Percentiles rank a stretch among this genome's conserved stretches.
Conservation (phyloP, 2,888 invertebrate species). For the Stenotaenia linearis region DNA sequence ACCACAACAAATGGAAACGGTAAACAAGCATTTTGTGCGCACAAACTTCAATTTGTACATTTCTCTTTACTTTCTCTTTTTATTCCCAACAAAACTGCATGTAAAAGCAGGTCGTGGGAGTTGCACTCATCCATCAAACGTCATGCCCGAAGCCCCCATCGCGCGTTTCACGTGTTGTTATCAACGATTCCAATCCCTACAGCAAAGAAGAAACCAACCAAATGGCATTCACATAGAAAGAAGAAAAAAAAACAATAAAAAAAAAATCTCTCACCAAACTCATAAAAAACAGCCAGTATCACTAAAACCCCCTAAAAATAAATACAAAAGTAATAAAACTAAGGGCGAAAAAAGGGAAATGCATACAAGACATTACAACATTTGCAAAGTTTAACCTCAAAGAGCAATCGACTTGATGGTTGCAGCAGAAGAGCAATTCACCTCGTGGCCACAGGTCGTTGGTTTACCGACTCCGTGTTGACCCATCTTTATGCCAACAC, state of each 20-base stretch:
- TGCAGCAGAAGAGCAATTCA: neutral
- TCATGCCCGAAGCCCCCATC: neutral
- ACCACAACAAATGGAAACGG: neutral
- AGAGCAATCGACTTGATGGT: neutral
- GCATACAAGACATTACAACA: neutral
- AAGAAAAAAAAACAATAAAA: neutral
- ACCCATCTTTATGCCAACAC: neutral
- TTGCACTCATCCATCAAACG: slow-evolving; percentile 9
- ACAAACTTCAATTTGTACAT: neutral
- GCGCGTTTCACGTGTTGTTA: neutral
- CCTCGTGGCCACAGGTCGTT: slow-evolving; percentile 9
- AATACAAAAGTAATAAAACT: neutral
- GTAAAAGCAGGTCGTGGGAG: neutral
- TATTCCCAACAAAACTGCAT: neutral
- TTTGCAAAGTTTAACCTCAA: neutral
- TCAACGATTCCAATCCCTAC: neutral
- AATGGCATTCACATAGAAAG: neutral
- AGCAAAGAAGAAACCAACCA: neutral
- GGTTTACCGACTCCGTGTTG: neutral
- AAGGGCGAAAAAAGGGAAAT: neutral
- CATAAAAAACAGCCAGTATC: neutral
- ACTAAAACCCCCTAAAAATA: neutral
- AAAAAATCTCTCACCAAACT: neutral
- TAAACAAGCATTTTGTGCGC: neutral
- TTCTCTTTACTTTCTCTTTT: neutral